These are phyloP conservation scores for Mesaphorura yosii DNA, from an alignment of 1,140 invertebrate species.

Conservation along the genomic window DNA sequence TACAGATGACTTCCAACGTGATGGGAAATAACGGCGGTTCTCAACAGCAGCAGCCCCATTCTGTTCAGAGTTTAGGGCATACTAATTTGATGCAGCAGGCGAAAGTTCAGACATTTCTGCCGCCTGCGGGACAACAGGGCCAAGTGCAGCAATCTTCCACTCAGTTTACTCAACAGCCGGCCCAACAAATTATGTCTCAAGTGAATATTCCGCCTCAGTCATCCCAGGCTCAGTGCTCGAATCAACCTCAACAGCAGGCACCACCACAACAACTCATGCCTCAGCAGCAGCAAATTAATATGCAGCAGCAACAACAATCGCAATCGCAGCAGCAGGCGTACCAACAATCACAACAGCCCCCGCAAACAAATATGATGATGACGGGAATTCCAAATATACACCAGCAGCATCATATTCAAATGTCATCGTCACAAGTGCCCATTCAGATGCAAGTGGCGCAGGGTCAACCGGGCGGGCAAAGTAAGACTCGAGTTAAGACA, in stretches of 20 bases:
- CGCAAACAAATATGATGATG: slow-evolving; percentile 20
- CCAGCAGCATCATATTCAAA: slow-evolving; percentile 22
- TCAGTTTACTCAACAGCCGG: no score
- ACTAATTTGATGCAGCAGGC: slow-evolving; percentile 18
- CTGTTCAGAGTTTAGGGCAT: slow-evolving; percentile 20
- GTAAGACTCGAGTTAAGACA: no score
- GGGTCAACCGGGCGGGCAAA: slow-evolving; percentile 3
- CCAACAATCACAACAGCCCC: slow-evolving; percentile 5
- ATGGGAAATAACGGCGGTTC: slow-evolving; percentile 36
- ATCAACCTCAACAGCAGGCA: no score
- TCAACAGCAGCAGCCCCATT: slow-evolving; percentile 29
- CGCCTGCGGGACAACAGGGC: no score
- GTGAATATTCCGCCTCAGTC: no score
- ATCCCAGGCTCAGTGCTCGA: no score
- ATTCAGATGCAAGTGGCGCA: slow-evolving; percentile 11
- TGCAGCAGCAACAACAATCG: slow-evolving; percentile 5
- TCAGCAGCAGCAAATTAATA: slow-evolving; percentile 10
- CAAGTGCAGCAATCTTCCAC: no score
- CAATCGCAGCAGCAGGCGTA: slow-evolving; percentile 11
- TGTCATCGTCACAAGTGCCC: slow-evolving; percentile 5
- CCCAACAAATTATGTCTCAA: no score
- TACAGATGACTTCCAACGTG: slow-evolving; percentile 33
- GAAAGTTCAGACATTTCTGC: no score
- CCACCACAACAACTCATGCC: slow-evolving; percentile 15
- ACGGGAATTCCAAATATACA: slow-evolving; percentile 12